Percentiles rank a stretch among this genome's conserved stretches.
phyloP scores from a whole-genome alignment of 2,888 invertebrate genomes.

The Limnephilus auricula region DNA sequence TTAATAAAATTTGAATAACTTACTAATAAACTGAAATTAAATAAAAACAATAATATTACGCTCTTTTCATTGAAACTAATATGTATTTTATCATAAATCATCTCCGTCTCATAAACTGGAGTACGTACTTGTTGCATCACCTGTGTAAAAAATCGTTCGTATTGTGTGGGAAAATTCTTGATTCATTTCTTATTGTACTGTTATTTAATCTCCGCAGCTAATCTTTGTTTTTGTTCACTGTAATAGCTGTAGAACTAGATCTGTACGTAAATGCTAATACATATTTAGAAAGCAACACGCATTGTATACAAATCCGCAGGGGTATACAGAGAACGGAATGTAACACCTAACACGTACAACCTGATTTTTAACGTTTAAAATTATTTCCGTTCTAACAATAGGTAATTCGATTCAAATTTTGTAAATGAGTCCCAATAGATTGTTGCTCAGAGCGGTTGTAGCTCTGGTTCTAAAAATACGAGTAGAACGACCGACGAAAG shows the following conservation, averaged over 20 bases:
- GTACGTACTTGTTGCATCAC: not conserved
- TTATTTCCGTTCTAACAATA: not conserved
- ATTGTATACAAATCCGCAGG: not conserved
- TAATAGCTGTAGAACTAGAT: not conserved
- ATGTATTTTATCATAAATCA: not conserved
- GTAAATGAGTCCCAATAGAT: not conserved
- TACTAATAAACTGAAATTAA: too few species aligned
- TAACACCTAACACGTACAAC: not conserved
- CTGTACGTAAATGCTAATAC: not conserved
- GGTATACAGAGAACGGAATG: not conserved
- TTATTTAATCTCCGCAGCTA: not conserved
- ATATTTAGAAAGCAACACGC: not conserved
- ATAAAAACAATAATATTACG: not conserved
- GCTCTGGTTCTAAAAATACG: not conserved
- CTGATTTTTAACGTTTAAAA: not conserved
- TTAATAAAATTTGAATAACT: too few species aligned
- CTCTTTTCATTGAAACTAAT: not conserved
- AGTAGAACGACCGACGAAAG: not conserved
- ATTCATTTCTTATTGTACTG: not conserved
- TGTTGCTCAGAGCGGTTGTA: too few species aligned
- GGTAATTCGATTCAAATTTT: not conserved
- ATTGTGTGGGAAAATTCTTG: not conserved
- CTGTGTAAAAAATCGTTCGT: not conserved
- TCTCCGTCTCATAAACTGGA: not conserved
- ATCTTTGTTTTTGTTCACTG: not conserved